Evolutionary conservation across 2,797 vertebrate genomes (phyloP).

Genomic region (Coluber constrictor): DNA sequence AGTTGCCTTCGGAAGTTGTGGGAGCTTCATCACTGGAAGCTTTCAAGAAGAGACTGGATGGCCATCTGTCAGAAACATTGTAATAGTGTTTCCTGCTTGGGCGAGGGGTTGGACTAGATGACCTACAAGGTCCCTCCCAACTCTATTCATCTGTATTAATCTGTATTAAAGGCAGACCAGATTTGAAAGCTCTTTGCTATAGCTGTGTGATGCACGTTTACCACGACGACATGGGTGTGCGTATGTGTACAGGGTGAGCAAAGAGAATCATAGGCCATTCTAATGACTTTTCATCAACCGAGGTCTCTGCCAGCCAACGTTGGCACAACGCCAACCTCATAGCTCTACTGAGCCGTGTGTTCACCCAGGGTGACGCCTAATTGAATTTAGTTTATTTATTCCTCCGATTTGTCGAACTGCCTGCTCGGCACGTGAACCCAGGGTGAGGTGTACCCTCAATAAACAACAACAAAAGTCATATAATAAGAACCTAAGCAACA

Average conservation of each 20-base stretch:
- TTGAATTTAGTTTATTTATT: not conserved
- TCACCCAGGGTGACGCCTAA: not conserved
- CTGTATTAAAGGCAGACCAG: constrained; percentile 10
- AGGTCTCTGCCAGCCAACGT: not conserved
- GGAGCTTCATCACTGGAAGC: no score
- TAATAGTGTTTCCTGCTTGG: no score
- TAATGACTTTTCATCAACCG: not conserved
- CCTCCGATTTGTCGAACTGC: not conserved
- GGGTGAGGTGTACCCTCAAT: not conserved
- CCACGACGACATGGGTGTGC: not conserved
- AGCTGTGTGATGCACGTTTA: not conserved
- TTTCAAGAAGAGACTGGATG: no score
- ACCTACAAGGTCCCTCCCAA: no score
- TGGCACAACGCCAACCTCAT: not conserved
- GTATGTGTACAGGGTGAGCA: not conserved
- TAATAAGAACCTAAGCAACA: not conserved
- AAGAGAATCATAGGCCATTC: not conserved
- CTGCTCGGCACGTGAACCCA: not conserved
- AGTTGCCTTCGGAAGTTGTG: no score
- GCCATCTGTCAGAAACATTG: no score
- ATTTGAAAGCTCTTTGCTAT: accelerated
- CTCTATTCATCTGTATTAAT: no score
- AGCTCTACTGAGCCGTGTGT: not conserved
- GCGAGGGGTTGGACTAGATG: no score
- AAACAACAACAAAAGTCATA: not conserved